phyloP scores from a whole-genome alignment of 2,888 invertebrate species.

The Harmothoe impar region DNA sequence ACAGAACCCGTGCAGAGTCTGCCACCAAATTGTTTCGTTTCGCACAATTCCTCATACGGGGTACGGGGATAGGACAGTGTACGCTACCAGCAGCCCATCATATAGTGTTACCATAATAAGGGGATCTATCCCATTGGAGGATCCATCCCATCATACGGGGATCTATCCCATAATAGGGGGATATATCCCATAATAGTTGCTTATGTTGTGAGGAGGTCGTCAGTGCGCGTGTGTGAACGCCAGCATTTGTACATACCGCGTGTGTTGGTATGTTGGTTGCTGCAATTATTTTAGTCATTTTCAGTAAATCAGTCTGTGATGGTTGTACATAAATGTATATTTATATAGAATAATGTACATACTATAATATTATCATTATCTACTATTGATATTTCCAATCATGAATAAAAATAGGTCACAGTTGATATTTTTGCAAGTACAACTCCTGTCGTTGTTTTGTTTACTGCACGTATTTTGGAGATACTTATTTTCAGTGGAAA shows the following conservation, averaged over 20 bases:
- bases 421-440: slow-evolving; percentile 65
- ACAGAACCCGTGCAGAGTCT: slow-evolving; percentile 43
- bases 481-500: too few species aligned
- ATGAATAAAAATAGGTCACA: slow-evolving; percentile 65
- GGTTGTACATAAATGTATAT: slow-evolving; percentile 65
- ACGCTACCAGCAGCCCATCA: neutral
- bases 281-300: slow-evolving; percentile 65
- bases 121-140: neutral
- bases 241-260: slow-evolving; percentile 43
- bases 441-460: slow-evolving; percentile 56
- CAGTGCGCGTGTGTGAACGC: slow-evolving; percentile 5
- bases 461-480: neutral
- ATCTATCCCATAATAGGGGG: neutral
- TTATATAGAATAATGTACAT: slow-evolving; percentile 65
- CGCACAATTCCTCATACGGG: slow-evolving; percentile 41
- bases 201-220: slow-evolving; percentile 41
- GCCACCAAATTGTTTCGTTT: slow-evolving; percentile 19
- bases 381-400: slow-evolving; percentile 63
- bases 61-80: slow-evolving; percentile 17
- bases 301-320: slow-evolving; percentile 65
- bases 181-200: slow-evolving; percentile 37
- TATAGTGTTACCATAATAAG: neutral
- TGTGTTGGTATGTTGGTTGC: slow-evolving; percentile 44
- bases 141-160: neutral
- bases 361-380: slow-evolving; percentile 65